Evolutionary conservation across 2,113 vertebrate genomes (phyloP).

Genomic region (Mesembrinibis cayennensis): DNA sequence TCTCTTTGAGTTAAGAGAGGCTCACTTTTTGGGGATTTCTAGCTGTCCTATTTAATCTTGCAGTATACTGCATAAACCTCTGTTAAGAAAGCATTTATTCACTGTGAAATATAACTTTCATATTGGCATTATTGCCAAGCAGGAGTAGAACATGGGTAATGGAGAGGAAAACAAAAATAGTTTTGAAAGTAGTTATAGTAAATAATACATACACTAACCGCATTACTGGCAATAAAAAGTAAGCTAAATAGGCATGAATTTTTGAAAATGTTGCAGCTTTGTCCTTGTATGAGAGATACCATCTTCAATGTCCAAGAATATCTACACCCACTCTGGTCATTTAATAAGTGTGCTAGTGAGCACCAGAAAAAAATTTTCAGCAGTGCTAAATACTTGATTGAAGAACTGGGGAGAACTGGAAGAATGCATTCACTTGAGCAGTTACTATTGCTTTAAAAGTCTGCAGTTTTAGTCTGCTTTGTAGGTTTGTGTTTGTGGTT

Average conservation of each 20-base stretch:
- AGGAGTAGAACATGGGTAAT: background rate
- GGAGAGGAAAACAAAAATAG: background rate
- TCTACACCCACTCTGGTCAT: fast-evolving
- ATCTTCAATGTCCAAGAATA: background rate
- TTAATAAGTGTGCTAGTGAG: background rate
- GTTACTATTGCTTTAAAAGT: background rate
- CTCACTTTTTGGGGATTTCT: background rate
- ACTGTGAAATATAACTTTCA: background rate
- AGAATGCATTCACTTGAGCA: background rate
- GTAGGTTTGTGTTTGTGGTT: background rate
- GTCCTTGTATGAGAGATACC: background rate
- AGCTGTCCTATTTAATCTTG: background rate
- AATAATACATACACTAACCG: background rate
- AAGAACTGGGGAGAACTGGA: background rate
- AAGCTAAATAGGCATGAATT: background rate
- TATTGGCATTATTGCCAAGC: background rate
- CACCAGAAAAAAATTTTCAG: background rate
- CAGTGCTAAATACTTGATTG: background rate
- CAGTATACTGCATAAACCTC: background rate
- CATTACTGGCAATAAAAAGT: background rate
- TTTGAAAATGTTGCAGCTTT: background rate
- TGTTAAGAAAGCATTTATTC: background rate
- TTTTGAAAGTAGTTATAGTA: background rate
- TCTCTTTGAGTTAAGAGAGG: background rate
- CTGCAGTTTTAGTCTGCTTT: background rate